phyloP scores from a whole-genome alignment of 2,797 vertebrate species.

The Alfaro cultratus region DNA sequence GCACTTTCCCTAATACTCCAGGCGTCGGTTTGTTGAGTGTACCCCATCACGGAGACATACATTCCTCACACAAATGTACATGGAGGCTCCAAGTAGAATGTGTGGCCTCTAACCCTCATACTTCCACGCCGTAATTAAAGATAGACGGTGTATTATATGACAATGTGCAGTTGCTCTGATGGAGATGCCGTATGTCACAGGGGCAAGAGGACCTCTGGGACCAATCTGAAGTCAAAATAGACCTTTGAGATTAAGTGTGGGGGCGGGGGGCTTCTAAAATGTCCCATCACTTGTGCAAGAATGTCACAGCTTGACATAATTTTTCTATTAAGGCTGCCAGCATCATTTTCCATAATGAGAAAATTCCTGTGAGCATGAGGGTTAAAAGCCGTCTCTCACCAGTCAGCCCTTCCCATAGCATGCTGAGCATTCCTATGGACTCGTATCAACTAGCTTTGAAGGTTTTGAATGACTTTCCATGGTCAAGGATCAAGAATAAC shows the following conservation, averaged over 20 bases:
- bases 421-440: conserved; percentile 56
- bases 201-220: conserved; percentile 57
- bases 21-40: conserved; percentile 31
- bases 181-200: conserved; percentile 54
- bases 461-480: conserved; percentile 44
- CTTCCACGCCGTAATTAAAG: conserved; percentile 78
- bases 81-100: conserved; percentile 62
- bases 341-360: conserved; percentile 60
- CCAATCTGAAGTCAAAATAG: conserved; percentile 69
- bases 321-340: conserved; percentile 53
- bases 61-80: conserved; percentile 42
- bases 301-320: conserved; percentile 71
- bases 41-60: conserved; percentile 29
- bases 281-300: conserved; percentile 55
- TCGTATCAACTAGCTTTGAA: conserved; percentile 55
- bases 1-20: conserved; percentile 45
- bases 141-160: conserved; percentile 75
- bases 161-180: conserved; percentile 69
- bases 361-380: conserved; percentile 60
- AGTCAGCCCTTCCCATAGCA: conserved; percentile 32
- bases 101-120: conserved; percentile 66
- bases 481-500: conserved; percentile 48
- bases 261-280: conserved; percentile 42
- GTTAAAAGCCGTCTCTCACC: conserved; percentile 51
- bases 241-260: conserved; percentile 49